Evolutionary conservation across 2,797 vertebrate species (phyloP).

Genomic region (Lithobates sylvaticus): DNA sequence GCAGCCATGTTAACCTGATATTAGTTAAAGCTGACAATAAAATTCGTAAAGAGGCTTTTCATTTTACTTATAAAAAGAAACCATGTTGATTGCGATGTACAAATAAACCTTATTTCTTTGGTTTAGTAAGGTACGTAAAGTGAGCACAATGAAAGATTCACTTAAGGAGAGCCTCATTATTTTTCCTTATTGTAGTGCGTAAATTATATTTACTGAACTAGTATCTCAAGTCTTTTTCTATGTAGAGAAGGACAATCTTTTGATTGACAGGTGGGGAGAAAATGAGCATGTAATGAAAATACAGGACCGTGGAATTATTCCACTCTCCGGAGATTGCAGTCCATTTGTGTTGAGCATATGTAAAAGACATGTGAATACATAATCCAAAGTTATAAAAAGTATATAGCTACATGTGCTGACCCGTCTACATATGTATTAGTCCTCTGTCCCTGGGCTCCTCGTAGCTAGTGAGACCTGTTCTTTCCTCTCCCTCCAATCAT

Average conservation of each 20-base stretch:
- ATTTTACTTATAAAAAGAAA: too few species aligned
- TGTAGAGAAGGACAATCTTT: not conserved
- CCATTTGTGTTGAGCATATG: not conserved
- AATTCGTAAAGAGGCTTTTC: too few species aligned
- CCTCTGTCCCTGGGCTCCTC: slow-evolving; percentile 7
- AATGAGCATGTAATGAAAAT: not conserved
- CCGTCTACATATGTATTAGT: not conserved
- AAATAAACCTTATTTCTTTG: too few species aligned
- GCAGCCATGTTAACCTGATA: too few species aligned
- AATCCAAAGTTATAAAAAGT: not conserved
- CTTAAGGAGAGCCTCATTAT: too few species aligned
- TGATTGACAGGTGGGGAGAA: not conserved
- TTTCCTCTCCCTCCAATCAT: not conserved
- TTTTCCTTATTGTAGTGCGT: not conserved
- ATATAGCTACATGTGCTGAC: not conserved
- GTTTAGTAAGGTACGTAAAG: too few species aligned
- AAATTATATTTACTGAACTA: not conserved
- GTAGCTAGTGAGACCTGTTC: not conserved
- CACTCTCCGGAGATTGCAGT: not conserved
- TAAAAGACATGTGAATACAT: not conserved
- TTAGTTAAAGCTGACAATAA: too few species aligned
- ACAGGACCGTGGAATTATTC: not conserved
- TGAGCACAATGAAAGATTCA: too few species aligned
- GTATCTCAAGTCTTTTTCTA: not conserved
- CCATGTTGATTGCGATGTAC: too few species aligned